Evolutionary conservation across 1,140 invertebrate species (phyloP).

Genomic region (Drosophila triauraria): DNA sequence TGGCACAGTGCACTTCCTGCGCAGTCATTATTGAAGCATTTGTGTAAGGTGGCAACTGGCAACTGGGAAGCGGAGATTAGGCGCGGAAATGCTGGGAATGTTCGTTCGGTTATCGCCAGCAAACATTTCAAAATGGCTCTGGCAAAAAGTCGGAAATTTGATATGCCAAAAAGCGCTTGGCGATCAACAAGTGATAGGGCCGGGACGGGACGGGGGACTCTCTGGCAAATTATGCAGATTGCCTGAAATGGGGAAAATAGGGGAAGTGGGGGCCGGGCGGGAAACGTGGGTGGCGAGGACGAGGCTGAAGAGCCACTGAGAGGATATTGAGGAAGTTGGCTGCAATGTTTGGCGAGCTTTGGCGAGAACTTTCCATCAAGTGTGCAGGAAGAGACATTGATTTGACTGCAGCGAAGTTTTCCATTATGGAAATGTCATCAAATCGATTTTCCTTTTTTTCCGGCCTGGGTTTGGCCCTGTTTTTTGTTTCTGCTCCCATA

Average conservation of each 20-base stretch:
- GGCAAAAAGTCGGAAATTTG: constrained; percentile 72
- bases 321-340: constrained; percentile 65
- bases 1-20: constrained; percentile 18
- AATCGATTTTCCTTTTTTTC: constrained; percentile 47
- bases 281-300: not conserved
- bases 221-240: constrained; percentile 73
- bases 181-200: constrained; percentile 75
- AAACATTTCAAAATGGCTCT: constrained; percentile 41
- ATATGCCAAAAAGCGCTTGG: constrained; percentile 53
- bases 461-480: constrained; percentile 6
- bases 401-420: constrained; percentile 60
- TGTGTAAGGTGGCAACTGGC: constrained; percentile 53
- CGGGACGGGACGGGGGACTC: constrained; percentile 3
- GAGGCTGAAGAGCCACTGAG: constrained; percentile 11
- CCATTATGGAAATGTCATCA: constrained; percentile 63
- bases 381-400: constrained; percentile 61
- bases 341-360: constrained; percentile 56
- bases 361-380: constrained; percentile 57
- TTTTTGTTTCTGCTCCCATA: constrained; percentile 12
- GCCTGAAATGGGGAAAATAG: constrained; percentile 6
- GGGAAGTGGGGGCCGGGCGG: not conserved
- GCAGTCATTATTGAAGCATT: constrained; percentile 76
- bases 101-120: constrained; percentile 47
- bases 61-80: constrained; percentile 68
- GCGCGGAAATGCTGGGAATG: constrained; percentile 67